Evolutionary conservation across 1,140 invertebrate species (phyloP), one percentile per base, ranked within the genome.

Genomic region (Cyclina sinensis): DNA sequence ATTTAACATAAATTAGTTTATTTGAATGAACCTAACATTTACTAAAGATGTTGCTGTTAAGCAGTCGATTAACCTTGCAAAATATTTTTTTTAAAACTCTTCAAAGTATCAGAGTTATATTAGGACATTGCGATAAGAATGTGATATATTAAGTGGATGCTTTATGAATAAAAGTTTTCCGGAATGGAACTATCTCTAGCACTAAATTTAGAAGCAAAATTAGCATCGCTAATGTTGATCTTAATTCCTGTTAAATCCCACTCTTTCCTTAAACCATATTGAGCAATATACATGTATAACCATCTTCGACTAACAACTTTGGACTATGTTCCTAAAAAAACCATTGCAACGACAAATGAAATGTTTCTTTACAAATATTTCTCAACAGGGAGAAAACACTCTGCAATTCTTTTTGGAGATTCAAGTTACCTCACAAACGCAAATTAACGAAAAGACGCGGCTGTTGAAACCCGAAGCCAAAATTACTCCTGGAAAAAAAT

Each of bases 361-460:
- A 81, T 32, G 79, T 81, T 81, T 81, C 79, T 81, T 81, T 54
- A 57, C 79, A 81, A 81, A 81, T 81, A 81, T 81, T 81, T 81
- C 79, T 65, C 79, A 46, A 81, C 65, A n/a, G 79, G 57, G 35
- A 81, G 59, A 81, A 81, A 27, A 81, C 32, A 39, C 2, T 65
- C 39, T 62, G 79, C 59, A 37, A 62, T 62, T 35, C 51, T 57
- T 81, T 81, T 27, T 32, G 48, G 43, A 37, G 62, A 81, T 65
- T 81, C 54, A 57, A 27, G 48, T 81, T 81, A 81, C 65, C 79
- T 81, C 12, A 1, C 18, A 81, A 81, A 30, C 32, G n/a, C 79
- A 81, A 35, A 81, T 65, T 39, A 12, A n/a, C 48, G 37, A 65
- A 62, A 30, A 65, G 79, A 81, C 54, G 35, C 30, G 4, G 46